phyloP scores from a whole-genome alignment of 2,113 vertebrate species.

The Leptobrachium ailaonicum region DNA sequence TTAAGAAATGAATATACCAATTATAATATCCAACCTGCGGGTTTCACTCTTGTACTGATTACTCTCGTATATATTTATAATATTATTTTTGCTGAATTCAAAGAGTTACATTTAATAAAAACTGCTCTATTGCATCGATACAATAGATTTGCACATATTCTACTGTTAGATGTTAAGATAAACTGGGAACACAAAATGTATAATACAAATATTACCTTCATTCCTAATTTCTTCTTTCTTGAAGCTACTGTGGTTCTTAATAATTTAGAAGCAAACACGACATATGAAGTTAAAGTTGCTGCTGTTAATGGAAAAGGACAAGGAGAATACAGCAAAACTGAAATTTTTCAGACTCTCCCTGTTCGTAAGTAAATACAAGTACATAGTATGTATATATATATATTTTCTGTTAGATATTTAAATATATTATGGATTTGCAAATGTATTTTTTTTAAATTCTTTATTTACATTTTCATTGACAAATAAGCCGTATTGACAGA shows the following conservation, averaged over 20 bases:
- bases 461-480: neutral
- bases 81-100: neutral
- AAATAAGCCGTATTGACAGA: too few relatives aligned
- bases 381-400: slow-evolving; percentile 26
- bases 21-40: neutral
- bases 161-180: too few relatives aligned
- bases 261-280: slow-evolving; percentile 93
- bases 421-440: neutral
- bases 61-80: neutral
- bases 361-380: slow-evolving; percentile 81
- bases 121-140: slow-evolving; percentile 3
- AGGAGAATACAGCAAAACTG: slow-evolving; percentile 92
- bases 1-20: neutral
- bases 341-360: slow-evolving; percentile 92
- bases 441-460: neutral
- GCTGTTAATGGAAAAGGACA: slow-evolving; percentile 97
- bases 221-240: neutral
- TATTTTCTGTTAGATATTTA: neutral
- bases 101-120: neutral
- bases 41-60: neutral
- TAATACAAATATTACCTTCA: too few relatives aligned
- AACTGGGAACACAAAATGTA: neutral
- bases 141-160: neutral
- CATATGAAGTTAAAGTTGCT: slow-evolving; percentile 91
- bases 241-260: slow-evolving; percentile 87